These are phyloP conservation scores for Napeogenes sylphis DNA, from an alignment of 2,888 invertebrate genomes.

Conservation along the genomic window DNA sequence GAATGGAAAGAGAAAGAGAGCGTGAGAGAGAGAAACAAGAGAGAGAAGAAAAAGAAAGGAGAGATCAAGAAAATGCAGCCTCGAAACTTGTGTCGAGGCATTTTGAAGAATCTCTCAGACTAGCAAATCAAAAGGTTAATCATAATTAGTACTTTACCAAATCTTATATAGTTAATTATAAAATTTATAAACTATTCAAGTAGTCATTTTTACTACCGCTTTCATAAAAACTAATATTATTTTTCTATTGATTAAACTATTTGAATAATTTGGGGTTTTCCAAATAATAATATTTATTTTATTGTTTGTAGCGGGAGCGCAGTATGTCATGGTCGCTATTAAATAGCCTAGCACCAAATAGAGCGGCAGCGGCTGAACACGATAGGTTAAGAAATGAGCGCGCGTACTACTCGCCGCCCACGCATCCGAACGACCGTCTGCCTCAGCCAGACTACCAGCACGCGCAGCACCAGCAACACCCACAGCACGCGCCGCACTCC, in stretches of 20 bases:
- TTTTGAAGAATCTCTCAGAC: slow-evolving; percentile 90
- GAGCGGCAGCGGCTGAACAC: slow-evolving; percentile 51
- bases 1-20: slow-evolving; percentile 80
- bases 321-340: slow-evolving; percentile 77
- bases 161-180: slow-evolving; percentile 10
- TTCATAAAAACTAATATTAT: too few relatives aligned
- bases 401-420: slow-evolving; percentile 46
- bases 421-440: slow-evolving; percentile 40
- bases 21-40: slow-evolving; percentile 75
- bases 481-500: slow-evolving; percentile 45
- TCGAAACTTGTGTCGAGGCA: slow-evolving; percentile 91
- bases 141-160: slow-evolving; percentile 4
- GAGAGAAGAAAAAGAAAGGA: slow-evolving; percentile 76
- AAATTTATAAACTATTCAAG: background rate
- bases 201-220: too few relatives aligned
- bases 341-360: slow-evolving; percentile 69
- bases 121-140: slow-evolving; percentile 85
- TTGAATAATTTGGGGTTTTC: background rate
- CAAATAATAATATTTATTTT: slow-evolving; percentile 14
- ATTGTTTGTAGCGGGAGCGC: slow-evolving; percentile 68
- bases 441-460: slow-evolving; percentile 49
- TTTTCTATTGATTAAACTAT: background rate
- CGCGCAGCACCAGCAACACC: slow-evolving; percentile 33
- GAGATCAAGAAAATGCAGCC: slow-evolving; percentile 84
- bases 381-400: slow-evolving; percentile 51